Percentiles rank a stretch among this genome's conserved stretches.
Evolutionary conservation across 1,140 invertebrate genomes (phyloP).

Genomic region (Bicyclus anynana): DNA sequence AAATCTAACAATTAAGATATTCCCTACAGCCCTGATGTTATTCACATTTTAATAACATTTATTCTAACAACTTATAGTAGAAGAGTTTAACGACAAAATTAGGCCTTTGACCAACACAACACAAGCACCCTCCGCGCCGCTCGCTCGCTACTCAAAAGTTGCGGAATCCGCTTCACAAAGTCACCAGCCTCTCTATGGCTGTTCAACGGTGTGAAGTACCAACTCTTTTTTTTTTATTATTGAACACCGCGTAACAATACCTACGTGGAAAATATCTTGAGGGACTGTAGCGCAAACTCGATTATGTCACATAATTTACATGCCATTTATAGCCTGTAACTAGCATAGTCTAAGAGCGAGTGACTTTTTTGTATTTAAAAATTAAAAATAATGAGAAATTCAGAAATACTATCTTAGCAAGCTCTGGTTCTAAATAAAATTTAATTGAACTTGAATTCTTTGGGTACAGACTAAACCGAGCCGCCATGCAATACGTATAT

Average conservation of each 20-base stretch:
- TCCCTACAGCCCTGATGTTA: too few relatives aligned
- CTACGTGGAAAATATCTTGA: constrained; percentile 13
- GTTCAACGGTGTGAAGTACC: constrained; percentile 17
- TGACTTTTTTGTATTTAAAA: background rate
- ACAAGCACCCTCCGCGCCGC: background rate
- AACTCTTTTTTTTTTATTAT: constrained; percentile 18
- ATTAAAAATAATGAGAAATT: background rate
- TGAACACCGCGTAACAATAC: constrained; percentile 14
- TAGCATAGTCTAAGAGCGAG: background rate
- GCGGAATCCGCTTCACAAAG: constrained; percentile 9
- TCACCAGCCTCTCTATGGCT: constrained; percentile 1
- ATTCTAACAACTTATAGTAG: background rate
- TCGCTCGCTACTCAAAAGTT: background rate
- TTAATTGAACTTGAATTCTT: too few relatives aligned
- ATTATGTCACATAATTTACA: constrained; percentile 20
- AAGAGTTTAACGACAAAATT: background rate
- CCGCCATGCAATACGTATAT: too few relatives aligned
- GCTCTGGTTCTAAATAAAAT: too few relatives aligned
- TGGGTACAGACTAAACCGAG: too few relatives aligned
- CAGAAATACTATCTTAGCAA: too few relatives aligned
- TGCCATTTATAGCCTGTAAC: background rate
- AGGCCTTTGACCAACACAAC: background rate
- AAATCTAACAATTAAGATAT: too few relatives aligned
- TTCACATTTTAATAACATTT: too few relatives aligned
- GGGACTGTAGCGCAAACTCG: background rate